Evolutionary conservation across 2,888 invertebrate genomes (phyloP), one percentile per base, ranked within the genome.

Genomic region (Drosophila lacicola): DNA sequence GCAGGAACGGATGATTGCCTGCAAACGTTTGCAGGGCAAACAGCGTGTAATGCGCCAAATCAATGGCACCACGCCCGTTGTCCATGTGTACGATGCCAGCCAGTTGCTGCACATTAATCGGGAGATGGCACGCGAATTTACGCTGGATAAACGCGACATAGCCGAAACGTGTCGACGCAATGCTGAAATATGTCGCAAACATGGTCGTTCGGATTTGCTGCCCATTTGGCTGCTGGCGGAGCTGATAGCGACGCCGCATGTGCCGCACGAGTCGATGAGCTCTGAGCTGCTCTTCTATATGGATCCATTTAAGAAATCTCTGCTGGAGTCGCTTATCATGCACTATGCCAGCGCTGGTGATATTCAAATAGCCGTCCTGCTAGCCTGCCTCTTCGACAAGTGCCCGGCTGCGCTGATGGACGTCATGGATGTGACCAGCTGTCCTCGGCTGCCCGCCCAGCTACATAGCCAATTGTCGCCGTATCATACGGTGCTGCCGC

Each of bases 341-440:
- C 96, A 97, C 92, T 97, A 96, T 91, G 96, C 97, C 0, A 94
- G 94, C 77, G 94, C 96, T 56, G 95, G 95, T 6, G 98, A 98
- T 91, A 94, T 98, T 14, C 99, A 99, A 93, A 98, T 97, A 92
- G 97, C 98, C 4, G 98, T 98, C 1, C 97, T 98, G 96, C 91
- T 98, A 63, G 96, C 97, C 71, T 98, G 98, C 90, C 95, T 96
- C 2, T 98, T 98, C 92, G 96, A 96, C 66, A 94, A 95, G 62
- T 95, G 94, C 80, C 94, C 94, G 44, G 94, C 94, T 68, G 78
- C 67, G 29, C 64, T 76, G 2, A 54, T 65, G 29, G 77, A 63
- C 47, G 61, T 58, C 2, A 73, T 79, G 47, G 82, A 74, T 25
- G 62, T 72, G 14, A 14, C 68, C 29, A 71, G 73, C 14, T 74